Evolutionary conservation across 2,888 invertebrate species (phyloP), one percentile per base, ranked within the genome.

Genomic region (Perithous albicinctus): DNA sequence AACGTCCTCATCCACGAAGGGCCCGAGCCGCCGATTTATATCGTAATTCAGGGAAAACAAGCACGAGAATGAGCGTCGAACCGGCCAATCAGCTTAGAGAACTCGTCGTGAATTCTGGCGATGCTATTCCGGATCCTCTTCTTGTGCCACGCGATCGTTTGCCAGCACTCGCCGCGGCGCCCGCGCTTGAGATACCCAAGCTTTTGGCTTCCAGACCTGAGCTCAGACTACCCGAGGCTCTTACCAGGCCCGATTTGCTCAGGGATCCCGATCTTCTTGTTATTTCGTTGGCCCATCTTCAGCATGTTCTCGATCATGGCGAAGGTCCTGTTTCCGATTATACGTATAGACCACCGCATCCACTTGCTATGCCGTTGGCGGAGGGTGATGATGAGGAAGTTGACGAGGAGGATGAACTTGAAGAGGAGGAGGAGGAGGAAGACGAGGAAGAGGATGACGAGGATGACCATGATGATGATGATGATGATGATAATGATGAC

Each of bases 41-140:
- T n/a, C 15, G 59, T 8, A 32, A 29, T 32, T 10, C 59, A 1
- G 32, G 32, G 5, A 64, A 46, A 20, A 46, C 38, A 35, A 79
- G 63, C 15, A 10, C 23, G 26, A 15, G 54, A 35, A 8, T 15
- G 10, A 76, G 41, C 7, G 51, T 87, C 8, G 92, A 93, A 75
- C 96, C 97, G 0, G 90, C 96, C 5, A 95, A 95, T 78, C 97
- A 97, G 89, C 93, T 97, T 7, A 95, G 96, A 85, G 94, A 95
- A 89, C 93, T 97, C 26, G 94, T 96, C 81, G 94, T 94, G 63
- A 95, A 95, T 87, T 94, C 95, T 6, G 95, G 95, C 84, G 94
- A 96, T 88, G 95, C 95, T 90, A 95, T 97, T 89, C 97, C 97
- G 51, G 97, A 97, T 93, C 97, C 97, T 8, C 94, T 97, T 87